Evolutionary conservation across 1,140 invertebrate genomes (phyloP), one percentile per base, ranked within the genome.

Genomic region (Scaptodrosophila lebanonensis): DNA sequence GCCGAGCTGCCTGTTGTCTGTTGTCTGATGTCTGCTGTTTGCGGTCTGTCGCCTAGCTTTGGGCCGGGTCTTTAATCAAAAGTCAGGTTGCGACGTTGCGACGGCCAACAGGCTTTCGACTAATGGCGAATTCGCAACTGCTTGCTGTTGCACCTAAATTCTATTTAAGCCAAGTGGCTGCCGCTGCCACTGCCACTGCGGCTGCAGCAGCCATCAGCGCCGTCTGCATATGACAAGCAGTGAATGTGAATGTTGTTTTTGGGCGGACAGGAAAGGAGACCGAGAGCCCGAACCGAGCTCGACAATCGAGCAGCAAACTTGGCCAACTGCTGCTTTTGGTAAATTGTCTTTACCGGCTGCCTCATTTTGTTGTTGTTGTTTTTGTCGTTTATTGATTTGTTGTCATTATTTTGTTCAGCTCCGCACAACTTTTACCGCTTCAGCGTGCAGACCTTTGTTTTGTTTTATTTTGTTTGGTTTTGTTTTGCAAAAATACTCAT

Each of bases 161-260:
- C 73, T 79, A 79, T 65, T 77, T 68, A 48, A 66, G 61, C 71
- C 54, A 40, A 65, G 53, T 51, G 54, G 47, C 60, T 20, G 39
- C 18, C n/a, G n/a, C n/a, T n/a, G n/a, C n/a, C n/a, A n/a, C n/a
- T n/a, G n/a, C n/a, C n/a, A n/a, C n/a, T n/a, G n/a, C n/a, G n/a
- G n/a, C n/a, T n/a, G n/a, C n/a, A n/a, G n/a, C n/a, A n/a, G n/a
- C n/a, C n/a, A n/a, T n/a, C n/a, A n/a, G 29, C 58, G 45, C 47
- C 48, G 58, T 56, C 64, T 51, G 51, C 70, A 64, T 69, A 75
- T 66, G 75, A 68, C 69, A 82, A 79, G 73, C n/a, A n/a, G n/a
- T n/a, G n/a, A n/a, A n/a, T n/a, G n/a, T 79, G 73, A 79, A 79
- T 79, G 73, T 79, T 79, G 73, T 82, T 79, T 77, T 42, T 51